Evolutionary conservation across 2,113 vertebrate genomes (phyloP), one percentile per base, ranked within the genome.

Genomic region (Apistogramma diplotaenia): DNA sequence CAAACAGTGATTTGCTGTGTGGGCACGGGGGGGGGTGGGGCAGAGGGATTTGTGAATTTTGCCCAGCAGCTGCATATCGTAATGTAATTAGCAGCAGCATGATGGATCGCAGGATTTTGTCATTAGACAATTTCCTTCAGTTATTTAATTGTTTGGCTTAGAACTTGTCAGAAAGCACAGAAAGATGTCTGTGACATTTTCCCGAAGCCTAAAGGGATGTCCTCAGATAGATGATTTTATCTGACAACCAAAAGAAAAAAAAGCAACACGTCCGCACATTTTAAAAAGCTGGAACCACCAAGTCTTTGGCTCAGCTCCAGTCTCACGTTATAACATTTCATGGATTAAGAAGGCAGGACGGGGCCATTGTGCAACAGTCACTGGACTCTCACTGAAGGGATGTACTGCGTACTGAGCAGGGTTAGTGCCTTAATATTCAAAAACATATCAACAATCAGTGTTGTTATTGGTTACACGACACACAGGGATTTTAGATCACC

Each of bases 1-100:
- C 83, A 71, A 79, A 61, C 81, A 79, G 51, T 46, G 23, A 60
- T 77, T 62, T 56, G 19, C 57, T 19, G 57, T 59, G 61, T 72
- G 55, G 15, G 46, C 40, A 46, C 5, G 10, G 70, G 55, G 43
- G 53, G 75, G 40, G 55, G 18, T 8, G 43, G 25, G 53, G 75
- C 49, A 59, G 18, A 10, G 43, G 25, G 25, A 37, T 77, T 72
- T 54, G 53, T 71, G 74, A 59, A 56, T 70, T 61, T 21, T 60
- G 33, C 46, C 77, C 60, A 80, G 57, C 58, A 65, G 82, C 62
- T 77, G 75, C 25, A 18, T 51, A 9, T 33, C 1, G 1, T 31
- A 25, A 29, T 55, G 11, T 6, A 27, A 72, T 56, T 23, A 62
- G 51, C 57, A 73, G 61, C 49, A n/a, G 40, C 5, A 8, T 58